Evolutionary conservation across 2,888 invertebrate genomes (phyloP).

Genomic region (Gryllus longicercus): DNA sequence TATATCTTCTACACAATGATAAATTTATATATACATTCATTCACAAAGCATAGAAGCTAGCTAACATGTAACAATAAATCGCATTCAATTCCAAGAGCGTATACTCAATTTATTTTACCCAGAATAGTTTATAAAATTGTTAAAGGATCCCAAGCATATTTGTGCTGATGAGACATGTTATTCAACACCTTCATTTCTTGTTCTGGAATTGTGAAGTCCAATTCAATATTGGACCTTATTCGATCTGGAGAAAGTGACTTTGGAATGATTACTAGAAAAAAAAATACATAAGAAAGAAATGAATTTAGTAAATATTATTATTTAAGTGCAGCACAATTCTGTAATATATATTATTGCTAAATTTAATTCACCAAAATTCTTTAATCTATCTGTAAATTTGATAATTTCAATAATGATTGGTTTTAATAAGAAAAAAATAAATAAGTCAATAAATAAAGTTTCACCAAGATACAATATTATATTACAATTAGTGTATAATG

Average conservation of each 20-base stretch:
- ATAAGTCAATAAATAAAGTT: conserved; percentile 3
- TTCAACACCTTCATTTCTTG: conserved; percentile 54
- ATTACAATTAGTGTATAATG: background rate
- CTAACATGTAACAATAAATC: background rate
- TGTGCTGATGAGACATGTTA: conserved; percentile 43
- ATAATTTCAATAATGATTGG: too few species aligned
- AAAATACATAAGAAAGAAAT: conserved; percentile 27
- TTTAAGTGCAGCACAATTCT: too few species aligned
- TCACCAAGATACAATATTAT: conserved; percentile 11
- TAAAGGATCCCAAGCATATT: conserved; percentile 59
- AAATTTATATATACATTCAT: too few species aligned
- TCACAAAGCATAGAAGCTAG: background rate
- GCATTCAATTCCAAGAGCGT: background rate
- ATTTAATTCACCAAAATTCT: too few species aligned
- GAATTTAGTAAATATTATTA: too few species aligned
- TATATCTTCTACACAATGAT: too few species aligned
- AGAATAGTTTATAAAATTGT: conserved; percentile 45
- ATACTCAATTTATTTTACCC: background rate
- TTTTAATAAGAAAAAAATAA: too few species aligned
- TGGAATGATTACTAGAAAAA: conserved; percentile 57
- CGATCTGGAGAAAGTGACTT: conserved; percentile 58
- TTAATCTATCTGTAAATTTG: too few species aligned
- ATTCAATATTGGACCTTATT: conserved; percentile 57
- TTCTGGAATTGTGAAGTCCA: conserved; percentile 57
- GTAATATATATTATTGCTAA: too few species aligned